These are phyloP conservation scores for Ips typographus DNA, from an alignment of 1,140 invertebrate genomes.

Conservation along the genomic window DNA sequence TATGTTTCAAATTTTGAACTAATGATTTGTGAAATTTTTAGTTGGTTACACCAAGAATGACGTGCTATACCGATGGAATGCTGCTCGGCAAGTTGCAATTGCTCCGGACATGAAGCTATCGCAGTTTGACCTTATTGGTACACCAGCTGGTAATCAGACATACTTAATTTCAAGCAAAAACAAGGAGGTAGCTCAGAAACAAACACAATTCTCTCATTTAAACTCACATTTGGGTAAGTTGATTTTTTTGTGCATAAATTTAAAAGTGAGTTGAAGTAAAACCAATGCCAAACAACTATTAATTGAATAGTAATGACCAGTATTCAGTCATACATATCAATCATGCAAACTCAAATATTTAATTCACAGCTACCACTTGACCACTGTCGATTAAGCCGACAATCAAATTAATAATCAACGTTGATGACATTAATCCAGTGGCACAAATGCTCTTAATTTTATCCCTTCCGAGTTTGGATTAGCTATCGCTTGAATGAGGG, in stretches of 20 bases:
- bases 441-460: conserved; percentile 7
- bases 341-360: too few species aligned
- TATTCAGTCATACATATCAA: too few species aligned
- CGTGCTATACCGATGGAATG: conserved; percentile 83
- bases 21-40: conserved; percentile 51
- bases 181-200: too few species aligned
- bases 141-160: conserved; percentile 72
- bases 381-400: conserved; percentile 2
- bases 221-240: conserved; percentile 25
- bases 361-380: conserved; percentile 3
- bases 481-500: too few species aligned
- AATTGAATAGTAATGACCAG: too few species aligned
- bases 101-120: conserved; percentile 83
- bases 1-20: not conserved
- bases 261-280: too few species aligned
- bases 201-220: too few species aligned
- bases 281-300: too few species aligned
- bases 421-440: not conserved
- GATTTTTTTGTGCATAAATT: too few species aligned
- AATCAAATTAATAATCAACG: conserved; percentile 11
- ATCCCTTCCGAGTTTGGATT: too few species aligned
- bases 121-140: conserved; percentile 80
- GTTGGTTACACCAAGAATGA: conserved; percentile 83
- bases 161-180: conserved; percentile 46
- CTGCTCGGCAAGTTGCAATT: conserved; percentile 72